These are phyloP conservation scores for Aleiodes testaceus DNA, from an alignment of 2,888 invertebrate genomes.

Conservation along the genomic window DNA sequence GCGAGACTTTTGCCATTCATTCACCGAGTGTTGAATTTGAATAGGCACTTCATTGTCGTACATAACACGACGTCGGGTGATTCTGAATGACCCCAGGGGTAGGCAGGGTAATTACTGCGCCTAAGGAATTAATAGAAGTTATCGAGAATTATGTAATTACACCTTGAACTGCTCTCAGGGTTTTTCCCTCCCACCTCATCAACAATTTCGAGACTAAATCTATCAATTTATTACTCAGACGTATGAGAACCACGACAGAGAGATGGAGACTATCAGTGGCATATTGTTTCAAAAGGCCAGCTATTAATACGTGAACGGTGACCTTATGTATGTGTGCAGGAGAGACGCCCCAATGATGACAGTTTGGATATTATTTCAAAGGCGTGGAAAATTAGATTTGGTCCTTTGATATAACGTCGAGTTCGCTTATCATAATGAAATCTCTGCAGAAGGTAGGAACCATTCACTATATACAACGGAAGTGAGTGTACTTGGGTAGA, in stretches of 20 bases:
- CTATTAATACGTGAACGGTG: too few species aligned
- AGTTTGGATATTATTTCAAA: slow-evolving; percentile 41
- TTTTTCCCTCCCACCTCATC: neutral
- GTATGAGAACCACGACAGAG: neutral
- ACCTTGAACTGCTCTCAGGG: neutral
- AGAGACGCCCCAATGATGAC: too few species aligned
- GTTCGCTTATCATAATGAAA: slow-evolving; percentile 53
- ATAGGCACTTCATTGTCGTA: neutral
- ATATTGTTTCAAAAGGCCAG: slow-evolving; percentile 2
- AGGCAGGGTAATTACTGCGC: neutral
- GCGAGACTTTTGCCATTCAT: too few species aligned
- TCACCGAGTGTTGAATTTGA: neutral
- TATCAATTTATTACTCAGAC: neutral
- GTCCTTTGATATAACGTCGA: slow-evolving; percentile 40
- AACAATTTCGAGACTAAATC: too few species aligned
- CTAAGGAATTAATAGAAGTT: slow-evolving; percentile 22
- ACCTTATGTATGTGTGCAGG: too few species aligned
- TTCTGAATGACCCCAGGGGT: neutral
- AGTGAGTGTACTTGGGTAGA: neutral
- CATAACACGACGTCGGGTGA: neutral
- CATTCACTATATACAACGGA: slow-evolving; percentile 14
- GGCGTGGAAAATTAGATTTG: slow-evolving; percentile 36
- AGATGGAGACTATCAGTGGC: slow-evolving; percentile 10
- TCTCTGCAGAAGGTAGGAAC: slow-evolving; percentile 38
- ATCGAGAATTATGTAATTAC: slow-evolving; percentile 20